These are phyloP conservation scores for Dicentrarchus labrax DNA, from an alignment of 2,113 vertebrate species.

Conservation along the genomic window DNA sequence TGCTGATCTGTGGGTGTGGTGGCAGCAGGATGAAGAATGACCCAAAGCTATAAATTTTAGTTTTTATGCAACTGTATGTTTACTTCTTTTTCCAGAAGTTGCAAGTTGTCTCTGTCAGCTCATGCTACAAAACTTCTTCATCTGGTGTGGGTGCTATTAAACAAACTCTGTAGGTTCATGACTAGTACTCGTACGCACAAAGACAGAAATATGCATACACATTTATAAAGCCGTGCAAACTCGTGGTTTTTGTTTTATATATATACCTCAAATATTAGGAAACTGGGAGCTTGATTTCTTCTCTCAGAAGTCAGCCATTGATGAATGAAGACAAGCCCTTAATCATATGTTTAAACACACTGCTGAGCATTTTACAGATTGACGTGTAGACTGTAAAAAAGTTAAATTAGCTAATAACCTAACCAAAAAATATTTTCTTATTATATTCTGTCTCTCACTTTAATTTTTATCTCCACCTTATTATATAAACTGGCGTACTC, in stretches of 20 bases:
- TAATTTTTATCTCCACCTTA: background rate
- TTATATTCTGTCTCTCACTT: background rate
- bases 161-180: background rate
- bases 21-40: background rate
- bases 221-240: background rate
- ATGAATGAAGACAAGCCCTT: background rate
- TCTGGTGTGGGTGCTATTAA: background rate
- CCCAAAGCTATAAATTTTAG: constrained; percentile 4
- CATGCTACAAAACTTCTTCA: background rate
- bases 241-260: too few relatives aligned
- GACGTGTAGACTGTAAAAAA: too few relatives aligned
- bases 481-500: background rate
- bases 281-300: background rate
- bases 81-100: constrained; percentile 1
- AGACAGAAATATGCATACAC: background rate
- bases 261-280: background rate
- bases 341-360: background rate
- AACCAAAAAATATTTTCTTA: too few relatives aligned
- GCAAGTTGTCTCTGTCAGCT: background rate
- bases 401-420: too few relatives aligned
- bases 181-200: background rate
- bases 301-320: background rate
- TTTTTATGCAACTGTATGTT: background rate
- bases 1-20: constrained; percentile 29
- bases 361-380: too few relatives aligned